These are phyloP conservation scores for Rhaphigaster nebulosa DNA, from an alignment of 2,888 invertebrate species.

Conservation along the genomic window DNA sequence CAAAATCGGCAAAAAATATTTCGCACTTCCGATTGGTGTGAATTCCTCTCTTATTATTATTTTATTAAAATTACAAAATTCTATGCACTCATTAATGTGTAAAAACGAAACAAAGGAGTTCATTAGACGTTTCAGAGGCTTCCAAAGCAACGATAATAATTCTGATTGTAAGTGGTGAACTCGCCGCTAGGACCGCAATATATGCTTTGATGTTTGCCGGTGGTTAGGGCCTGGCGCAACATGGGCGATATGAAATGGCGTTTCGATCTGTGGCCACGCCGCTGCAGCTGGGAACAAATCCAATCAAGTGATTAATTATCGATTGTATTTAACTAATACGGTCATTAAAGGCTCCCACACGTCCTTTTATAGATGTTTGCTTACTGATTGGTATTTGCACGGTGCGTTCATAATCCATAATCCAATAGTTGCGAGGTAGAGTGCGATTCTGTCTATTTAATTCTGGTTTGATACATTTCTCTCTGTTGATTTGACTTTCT, in stretches of 20 bases:
- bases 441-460: neutral
- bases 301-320: neutral
- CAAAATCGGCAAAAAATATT: too few relatives aligned
- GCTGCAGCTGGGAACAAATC: neutral
- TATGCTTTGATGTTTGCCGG: neutral
- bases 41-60: too few relatives aligned
- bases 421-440: too few relatives aligned
- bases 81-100: neutral
- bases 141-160: neutral
- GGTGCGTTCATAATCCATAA: too few relatives aligned
- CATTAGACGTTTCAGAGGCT: neutral
- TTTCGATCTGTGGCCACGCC: neutral
- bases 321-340: neutral
- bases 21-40: too few relatives aligned
- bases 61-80: too few relatives aligned
- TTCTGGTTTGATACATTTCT: neutral
- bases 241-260: neutral
- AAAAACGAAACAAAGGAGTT: neutral
- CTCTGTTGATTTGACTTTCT: too few relatives aligned
- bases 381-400: neutral
- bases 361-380: too few relatives aligned
- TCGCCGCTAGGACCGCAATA: neutral
- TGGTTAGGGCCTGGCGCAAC: neutral
- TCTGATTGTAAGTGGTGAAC: neutral
- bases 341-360: neutral